Evolutionary conservation across 2,797 vertebrate genomes (phyloP), one percentile per base, ranked within the genome.

Genomic region (Hippocampus kuda): DNA sequence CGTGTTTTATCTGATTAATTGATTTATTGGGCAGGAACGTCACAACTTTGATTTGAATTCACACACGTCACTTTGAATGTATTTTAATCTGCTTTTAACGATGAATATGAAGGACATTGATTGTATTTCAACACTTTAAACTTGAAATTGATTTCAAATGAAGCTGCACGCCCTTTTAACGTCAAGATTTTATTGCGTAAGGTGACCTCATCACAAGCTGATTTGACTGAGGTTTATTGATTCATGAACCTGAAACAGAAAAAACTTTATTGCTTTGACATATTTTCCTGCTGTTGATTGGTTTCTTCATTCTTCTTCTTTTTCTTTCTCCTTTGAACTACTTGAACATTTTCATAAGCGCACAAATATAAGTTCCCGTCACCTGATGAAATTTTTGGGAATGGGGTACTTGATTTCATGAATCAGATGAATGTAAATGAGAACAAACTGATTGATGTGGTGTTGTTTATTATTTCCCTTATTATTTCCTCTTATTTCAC

Each of bases 1-100:
- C 24, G 18, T 2, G 1, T 46, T 18, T 64, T 27, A 24, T 27
- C 44, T 48, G 38, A 44, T 63, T 48, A 20, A 44, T 64, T 64
- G 62, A 64, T 65, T 65, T 65, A 42, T 65, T 46, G 41, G n/a
- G 62, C 62, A 64, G 15, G n/a, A 65, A 46, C 11, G 20, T 44
- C 63, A 41, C 41, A 15, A 60, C 15, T 18, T 20, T 2, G 24
- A 27, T 57, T 57, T 4, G 24, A 27, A 51, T 5, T 51, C 48
- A 51, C 48, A 51, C 49, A 18, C 18, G 18, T 22, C 49, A 18
- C 20, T 18, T n/a, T 12, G n/a, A 54, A 11, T 54, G n/a, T 10
- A 54, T 24, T 54, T 54, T n/a, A n/a, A 54, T n/a, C n/a, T 15
- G 1, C 9, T n/a, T 24, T 24, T 11, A 24, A 24, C 22, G 3